phyloP scores from a whole-genome alignment of 2,797 vertebrate species.

The Coreius guichenoti region DNA sequence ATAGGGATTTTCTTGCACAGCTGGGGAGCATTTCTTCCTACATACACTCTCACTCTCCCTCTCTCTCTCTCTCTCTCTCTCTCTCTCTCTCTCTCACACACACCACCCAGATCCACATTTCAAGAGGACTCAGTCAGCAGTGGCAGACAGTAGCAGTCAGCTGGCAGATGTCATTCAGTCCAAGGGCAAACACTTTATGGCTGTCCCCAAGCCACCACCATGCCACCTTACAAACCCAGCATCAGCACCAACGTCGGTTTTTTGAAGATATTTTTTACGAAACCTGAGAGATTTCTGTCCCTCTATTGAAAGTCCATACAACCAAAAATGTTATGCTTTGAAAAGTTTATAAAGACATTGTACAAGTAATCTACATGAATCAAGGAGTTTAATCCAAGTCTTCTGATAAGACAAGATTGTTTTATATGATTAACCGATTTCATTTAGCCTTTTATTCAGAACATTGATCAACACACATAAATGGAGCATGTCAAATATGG shows the following conservation, averaged over 20 bases:
- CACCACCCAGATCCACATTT: constrained; percentile 36
- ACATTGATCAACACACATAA: not conserved
- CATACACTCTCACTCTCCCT: constrained; percentile 49
- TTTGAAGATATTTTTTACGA: not conserved
- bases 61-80: constrained; percentile 42
- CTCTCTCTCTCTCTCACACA: constrained; percentile 29
- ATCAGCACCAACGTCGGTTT: not conserved
- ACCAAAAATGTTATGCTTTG: not conserved
- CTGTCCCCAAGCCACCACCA: not conserved
- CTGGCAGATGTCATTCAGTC: constrained; percentile 53
- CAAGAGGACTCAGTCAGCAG: constrained; percentile 40
- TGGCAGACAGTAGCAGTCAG: constrained; percentile 49
- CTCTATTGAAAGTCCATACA: not conserved
- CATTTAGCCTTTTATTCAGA: not conserved
- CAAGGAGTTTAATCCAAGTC: not conserved
- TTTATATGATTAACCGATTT: not conserved
- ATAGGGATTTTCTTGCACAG: constrained; percentile 67
- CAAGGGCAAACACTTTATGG: constrained; percentile 53
- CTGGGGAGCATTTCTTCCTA: constrained; percentile 54
- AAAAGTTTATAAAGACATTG: not conserved
- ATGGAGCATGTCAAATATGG: not conserved
- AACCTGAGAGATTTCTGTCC: not conserved
- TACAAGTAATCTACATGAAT: not conserved
- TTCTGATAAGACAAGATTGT: not conserved
- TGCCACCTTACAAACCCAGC: not conserved